These are phyloP conservation scores for Heliornis fulica DNA, from an alignment of 2,113 vertebrate species.

Conservation along the genomic window DNA sequence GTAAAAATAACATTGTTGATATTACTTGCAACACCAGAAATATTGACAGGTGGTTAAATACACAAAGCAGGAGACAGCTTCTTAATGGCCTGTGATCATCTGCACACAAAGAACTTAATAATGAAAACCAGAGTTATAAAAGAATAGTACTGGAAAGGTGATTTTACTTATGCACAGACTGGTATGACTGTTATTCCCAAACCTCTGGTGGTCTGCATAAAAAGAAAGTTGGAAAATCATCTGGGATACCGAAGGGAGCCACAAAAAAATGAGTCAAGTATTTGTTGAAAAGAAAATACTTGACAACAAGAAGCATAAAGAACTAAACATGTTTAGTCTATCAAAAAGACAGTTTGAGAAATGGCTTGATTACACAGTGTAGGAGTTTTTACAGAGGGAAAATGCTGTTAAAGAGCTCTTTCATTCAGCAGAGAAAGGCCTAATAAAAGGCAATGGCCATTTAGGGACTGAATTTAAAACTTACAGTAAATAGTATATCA, in stretches of 20 bases:
- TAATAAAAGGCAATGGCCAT: background rate
- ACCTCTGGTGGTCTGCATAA: background rate
- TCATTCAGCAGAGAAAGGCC: constrained; percentile 14
- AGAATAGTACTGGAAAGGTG: background rate
- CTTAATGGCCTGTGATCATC: background rate
- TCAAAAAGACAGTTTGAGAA: constrained; percentile 40
- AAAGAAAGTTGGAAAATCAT: background rate
- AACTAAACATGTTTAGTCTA: background rate
- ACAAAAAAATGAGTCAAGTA: background rate
- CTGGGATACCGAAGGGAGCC: background rate
- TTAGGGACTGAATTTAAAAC: background rate
- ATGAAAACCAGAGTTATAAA: background rate
- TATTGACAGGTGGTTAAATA: background rate
- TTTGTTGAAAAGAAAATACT: constrained; percentile 4
- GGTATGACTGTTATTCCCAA: background rate
- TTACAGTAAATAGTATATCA: background rate
- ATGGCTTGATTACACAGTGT: constrained; percentile 4
- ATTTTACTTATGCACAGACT: background rate
- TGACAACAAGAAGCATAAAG: constrained; percentile 3
- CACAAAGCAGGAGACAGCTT: background rate
- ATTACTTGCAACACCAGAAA: background rate
- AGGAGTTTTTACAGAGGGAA: constrained; percentile 7
- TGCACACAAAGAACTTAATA: background rate
- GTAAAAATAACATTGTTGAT: background rate
- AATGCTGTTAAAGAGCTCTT: background rate